A percentile compares a stretch with the other conserved stretches of the same genome.
phyloP scores from a whole-genome alignment of 2,113 vertebrate genomes.

The Hippocampus zosterae region DNA sequence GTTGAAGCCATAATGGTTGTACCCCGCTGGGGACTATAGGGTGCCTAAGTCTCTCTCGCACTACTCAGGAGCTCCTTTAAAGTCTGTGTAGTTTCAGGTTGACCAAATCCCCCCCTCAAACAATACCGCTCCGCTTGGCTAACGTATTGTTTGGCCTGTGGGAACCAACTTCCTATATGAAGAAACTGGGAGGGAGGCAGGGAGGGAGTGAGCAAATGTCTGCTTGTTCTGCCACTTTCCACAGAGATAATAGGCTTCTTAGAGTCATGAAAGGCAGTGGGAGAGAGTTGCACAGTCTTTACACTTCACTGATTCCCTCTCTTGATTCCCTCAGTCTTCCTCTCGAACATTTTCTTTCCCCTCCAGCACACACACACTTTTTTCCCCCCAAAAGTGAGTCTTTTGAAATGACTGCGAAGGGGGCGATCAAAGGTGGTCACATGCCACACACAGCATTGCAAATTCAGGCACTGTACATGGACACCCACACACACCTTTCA shows the following conservation, averaged over 20 bases:
- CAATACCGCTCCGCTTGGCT: conserved; percentile 72
- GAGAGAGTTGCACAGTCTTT: conserved; percentile 86
- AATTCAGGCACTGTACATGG: conserved; percentile 1
- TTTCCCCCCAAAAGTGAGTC: conserved; percentile 72
- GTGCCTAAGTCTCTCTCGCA: conserved; percentile 37
- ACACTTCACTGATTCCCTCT: conserved; percentile 81
- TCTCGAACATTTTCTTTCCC: conserved; percentile 47
- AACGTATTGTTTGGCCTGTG: conserved; percentile 82
- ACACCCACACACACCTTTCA: not conserved
- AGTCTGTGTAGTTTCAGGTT: conserved; percentile 68
- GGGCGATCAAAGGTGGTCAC: conserved; percentile 86
- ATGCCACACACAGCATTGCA: conserved; percentile 83
- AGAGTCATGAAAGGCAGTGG: conserved; percentile 66
- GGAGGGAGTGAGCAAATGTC: conserved; percentile 25
- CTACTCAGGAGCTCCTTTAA: conserved; percentile 44
- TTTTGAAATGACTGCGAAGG: conserved; percentile 86
- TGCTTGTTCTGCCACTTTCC: conserved; percentile 49
- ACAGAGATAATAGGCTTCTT: conserved; percentile 69
- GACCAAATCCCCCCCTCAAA: conserved; percentile 56
- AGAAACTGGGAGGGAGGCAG: conserved; percentile 43
- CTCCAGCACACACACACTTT: conserved; percentile 52
- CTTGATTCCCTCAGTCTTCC: conserved; percentile 3
- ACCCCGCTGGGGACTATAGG: conserved; percentile 14
- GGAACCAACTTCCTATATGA: conserved; percentile 83
- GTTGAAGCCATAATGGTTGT: conserved; percentile 8